Evolutionary conservation across 2,113 vertebrate species (phyloP).

Genomic region (Archilochus colubris): DNA sequence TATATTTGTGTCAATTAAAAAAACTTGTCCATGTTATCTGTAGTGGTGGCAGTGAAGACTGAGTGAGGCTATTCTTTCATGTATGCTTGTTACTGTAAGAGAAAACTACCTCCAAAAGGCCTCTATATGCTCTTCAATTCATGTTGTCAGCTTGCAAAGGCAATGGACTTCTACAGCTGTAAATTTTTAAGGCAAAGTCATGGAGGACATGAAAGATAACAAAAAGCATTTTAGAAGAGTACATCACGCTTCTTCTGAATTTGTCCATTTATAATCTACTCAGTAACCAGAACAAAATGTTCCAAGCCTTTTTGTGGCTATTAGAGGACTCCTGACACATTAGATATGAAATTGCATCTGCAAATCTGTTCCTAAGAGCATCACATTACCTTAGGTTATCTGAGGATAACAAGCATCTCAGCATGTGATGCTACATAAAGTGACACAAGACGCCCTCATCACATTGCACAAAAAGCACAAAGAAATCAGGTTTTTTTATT

Average conservation of each 20-base stretch:
- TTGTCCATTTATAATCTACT: not conserved
- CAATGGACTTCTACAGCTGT: not conserved
- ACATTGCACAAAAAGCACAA: not conserved
- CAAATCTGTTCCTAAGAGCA: constrained; percentile 16
- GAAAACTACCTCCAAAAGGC: not conserved
- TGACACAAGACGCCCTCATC: not conserved
- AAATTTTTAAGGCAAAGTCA: not conserved
- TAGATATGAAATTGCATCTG: not conserved
- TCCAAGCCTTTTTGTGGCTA: not conserved
- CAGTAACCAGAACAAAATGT: not conserved
- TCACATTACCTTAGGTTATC: not conserved
- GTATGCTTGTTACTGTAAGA: not conserved
- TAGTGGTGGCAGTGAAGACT: no score
- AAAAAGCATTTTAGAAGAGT: not conserved
- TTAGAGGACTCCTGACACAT: not conserved
- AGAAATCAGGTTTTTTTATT: not conserved
- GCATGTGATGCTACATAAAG: not conserved
- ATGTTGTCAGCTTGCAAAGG: not conserved
- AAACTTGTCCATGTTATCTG: fast-evolving
- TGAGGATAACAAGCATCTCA: constrained; percentile 14
- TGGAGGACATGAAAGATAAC: not conserved
- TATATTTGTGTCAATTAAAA: not conserved
- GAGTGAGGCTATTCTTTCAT: not conserved
- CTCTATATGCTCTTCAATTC: not conserved
- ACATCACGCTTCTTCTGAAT: not conserved